Conservation (phyloP, 2,797 vertebrate genomes). For the Luscinia luscinia region DNA sequence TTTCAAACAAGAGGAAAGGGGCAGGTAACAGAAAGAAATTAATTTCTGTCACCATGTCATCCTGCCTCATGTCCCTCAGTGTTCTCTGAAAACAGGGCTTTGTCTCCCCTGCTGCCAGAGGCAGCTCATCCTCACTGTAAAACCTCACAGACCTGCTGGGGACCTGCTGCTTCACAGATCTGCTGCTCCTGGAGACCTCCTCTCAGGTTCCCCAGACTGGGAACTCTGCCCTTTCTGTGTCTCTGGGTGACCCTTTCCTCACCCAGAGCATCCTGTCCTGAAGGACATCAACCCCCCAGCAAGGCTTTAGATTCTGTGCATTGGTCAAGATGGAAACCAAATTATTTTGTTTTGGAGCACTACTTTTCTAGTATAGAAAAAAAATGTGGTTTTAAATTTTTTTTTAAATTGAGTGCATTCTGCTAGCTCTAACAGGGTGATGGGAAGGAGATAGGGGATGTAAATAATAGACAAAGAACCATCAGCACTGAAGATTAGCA, state of each 20-base stretch:
- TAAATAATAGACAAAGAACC: neutral
- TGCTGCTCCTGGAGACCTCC: neutral
- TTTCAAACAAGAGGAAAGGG: neutral
- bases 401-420: neutral
- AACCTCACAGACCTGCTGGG: neutral
- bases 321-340: neutral
- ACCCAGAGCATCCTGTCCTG: neutral
- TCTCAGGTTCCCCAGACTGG: neutral
- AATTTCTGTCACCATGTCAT: accelerated
- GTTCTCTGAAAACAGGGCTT: too few species aligned
- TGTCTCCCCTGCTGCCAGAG: neutral
- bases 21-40: neutral
- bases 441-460: neutral
- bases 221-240: neutral
- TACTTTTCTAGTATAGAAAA: neutral
- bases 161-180: neutral
- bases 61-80: neutral
- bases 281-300: neutral
- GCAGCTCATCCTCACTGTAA: neutral
- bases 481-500: neutral
- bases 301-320: neutral
- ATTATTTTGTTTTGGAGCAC: neutral
- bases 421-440: neutral
- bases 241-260: neutral
- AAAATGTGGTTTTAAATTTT: neutral